Percentiles rank a stretch among this genome's conserved stretches.
phyloP scores from a whole-genome alignment of 37 sponge, comb jelly and placozoan species.

The Beroe forskalii region DNA sequence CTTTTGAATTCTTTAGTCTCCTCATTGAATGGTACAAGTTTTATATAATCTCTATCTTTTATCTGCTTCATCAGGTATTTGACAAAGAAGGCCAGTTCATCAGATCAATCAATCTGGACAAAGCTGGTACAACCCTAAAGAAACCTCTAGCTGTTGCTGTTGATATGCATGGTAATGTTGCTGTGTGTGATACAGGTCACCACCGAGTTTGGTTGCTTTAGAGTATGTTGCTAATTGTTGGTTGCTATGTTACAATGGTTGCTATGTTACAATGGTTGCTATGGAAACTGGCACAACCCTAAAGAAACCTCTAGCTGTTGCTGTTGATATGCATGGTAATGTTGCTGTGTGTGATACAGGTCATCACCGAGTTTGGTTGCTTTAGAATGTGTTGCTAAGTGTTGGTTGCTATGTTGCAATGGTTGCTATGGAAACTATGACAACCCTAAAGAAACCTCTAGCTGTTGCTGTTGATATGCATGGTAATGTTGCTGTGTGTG shows the following conservation, averaged over 20 bases:
- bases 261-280: no score
- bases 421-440: not conserved
- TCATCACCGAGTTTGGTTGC: constrained; percentile 20
- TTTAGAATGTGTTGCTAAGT: not conserved
- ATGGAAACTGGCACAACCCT: not conserved
- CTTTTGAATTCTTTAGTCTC: no score
- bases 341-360: constrained; percentile 39
- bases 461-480: constrained; percentile 24
- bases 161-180: constrained; percentile 11
- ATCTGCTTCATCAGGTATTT: constrained; percentile 1
- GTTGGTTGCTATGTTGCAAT: not conserved
- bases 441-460: constrained; percentile 13
- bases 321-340: constrained; percentile 13
- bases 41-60: no score
- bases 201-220: constrained; percentile 31
- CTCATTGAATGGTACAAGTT: no score
- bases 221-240: not conserved
- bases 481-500: constrained; percentile 32
- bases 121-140: not conserved
- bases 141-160: constrained; percentile 44
- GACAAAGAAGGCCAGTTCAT: constrained; percentile 7
- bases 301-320: constrained; percentile 33
- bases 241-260: not conserved
- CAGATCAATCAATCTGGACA: not conserved
- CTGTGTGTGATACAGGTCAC: constrained; percentile 26